These are phyloP conservation scores for Danionella cerebrum DNA, from an alignment of 2,113 vertebrate species.

Conservation along the genomic window DNA sequence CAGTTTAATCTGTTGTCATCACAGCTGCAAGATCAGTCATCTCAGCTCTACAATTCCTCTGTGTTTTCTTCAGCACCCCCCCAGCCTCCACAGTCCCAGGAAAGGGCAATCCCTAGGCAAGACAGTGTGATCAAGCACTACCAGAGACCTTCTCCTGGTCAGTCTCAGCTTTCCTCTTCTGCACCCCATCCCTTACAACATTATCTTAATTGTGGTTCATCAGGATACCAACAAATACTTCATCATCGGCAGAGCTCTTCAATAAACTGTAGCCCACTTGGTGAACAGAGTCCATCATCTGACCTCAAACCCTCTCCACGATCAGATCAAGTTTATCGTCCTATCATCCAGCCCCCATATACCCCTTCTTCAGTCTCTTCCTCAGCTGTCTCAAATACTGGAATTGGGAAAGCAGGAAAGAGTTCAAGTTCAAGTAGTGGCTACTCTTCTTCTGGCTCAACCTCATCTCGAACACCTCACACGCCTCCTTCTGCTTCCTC, in stretches of 20 bases:
- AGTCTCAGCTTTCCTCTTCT: slow-evolving; percentile 61
- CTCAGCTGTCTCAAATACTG: slow-evolving; percentile 30
- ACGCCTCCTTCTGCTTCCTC: slow-evolving; percentile 58
- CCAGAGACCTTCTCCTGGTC: slow-evolving; percentile 68
- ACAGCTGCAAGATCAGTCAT: slow-evolving; percentile 68
- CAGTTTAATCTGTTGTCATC: slow-evolving; percentile 85
- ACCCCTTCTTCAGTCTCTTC: slow-evolving; percentile 52
- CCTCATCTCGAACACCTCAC: slow-evolving; percentile 55
- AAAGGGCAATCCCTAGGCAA: slow-evolving; percentile 71
- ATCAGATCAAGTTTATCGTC: slow-evolving; percentile 69
- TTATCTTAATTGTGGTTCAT: slow-evolving; percentile 74
- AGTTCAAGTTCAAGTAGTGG: slow-evolving; percentile 57
- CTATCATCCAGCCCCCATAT: slow-evolving; percentile 74
- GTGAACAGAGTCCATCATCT: slow-evolving; percentile 69
- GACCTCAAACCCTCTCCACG: slow-evolving; percentile 53
- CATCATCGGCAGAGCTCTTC: slow-evolving; percentile 55
- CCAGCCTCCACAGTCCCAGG: slow-evolving; percentile 55
- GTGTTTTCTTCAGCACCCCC: slow-evolving; percentile 72
- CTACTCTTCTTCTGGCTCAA: slow-evolving; percentile 58
- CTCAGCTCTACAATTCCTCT: slow-evolving; percentile 77
- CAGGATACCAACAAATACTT: slow-evolving; percentile 74
- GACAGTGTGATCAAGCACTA: slow-evolving; percentile 93
- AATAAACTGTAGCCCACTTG: slow-evolving; percentile 74
- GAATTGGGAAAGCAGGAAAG: slow-evolving; percentile 48
- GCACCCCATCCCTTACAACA: slow-evolving; percentile 75